Evolutionary conservation across 2,797 vertebrate genomes (phyloP), one percentile per base, ranked within the genome.

Genomic region (Pangasius larnaudii): DNA sequence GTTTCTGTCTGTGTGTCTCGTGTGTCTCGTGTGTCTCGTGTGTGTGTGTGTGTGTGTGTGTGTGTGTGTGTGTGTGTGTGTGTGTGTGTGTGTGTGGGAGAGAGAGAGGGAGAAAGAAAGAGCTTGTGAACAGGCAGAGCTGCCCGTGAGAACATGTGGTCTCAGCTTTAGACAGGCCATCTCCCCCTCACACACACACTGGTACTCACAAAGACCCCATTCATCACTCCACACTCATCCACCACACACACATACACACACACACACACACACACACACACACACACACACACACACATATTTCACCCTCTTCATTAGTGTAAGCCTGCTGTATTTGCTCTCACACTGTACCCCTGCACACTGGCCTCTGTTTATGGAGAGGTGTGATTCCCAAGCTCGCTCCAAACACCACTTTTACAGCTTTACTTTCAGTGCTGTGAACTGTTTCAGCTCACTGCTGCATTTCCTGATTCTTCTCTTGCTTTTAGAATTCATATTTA

Each of bases 251-350:
- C 95, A 94, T 95, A 95, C 95, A 96, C 94, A 95, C 95, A 94
- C 95, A 94, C 94, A 94, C 95, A 95, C 95, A 95, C 94, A 94
- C 94, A 94, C 83, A 84, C 82, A 94, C 93, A 94, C 95, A 94
- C 95, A 95, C 95, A 96, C 94, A 95, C 95, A 94, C 94, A 94
- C 94, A 95, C 95, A 95, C 95, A 95, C 94, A 94, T 95, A 91
- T 95, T 95, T 95, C 91, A 93, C 92, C 94, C 94, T 95, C 94
- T 94, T 96, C 95, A 96, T 96, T 95, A 95, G 94, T 93, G 94
- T 93, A 95, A 95, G 93, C 94, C 93, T 94, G 94, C 87, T 88
- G 72, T 87, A 85, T 94, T 93, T 95, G 91, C 92, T 94, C 91
- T 85, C 88, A 71, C 86, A 87, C 39, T 84, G 86, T 91, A 71